phyloP scores from a whole-genome alignment of 2,113 vertebrate genomes.

The Notiomystis cincta region DNA sequence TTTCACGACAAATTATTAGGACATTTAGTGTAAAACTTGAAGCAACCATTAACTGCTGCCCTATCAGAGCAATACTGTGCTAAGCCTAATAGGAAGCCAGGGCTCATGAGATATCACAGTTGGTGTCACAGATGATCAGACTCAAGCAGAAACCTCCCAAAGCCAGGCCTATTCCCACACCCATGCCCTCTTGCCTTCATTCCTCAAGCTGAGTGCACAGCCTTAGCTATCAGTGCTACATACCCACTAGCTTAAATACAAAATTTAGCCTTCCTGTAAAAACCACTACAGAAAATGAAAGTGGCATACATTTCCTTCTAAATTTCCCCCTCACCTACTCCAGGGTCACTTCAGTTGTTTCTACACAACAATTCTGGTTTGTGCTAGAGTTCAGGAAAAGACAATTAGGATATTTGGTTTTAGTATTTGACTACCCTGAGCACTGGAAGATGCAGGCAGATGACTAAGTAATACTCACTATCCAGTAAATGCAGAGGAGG shows the following conservation, averaged over 20 bases:
- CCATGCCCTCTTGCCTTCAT: background rate
- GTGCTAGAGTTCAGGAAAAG: background rate
- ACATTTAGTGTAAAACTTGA: constrained; percentile 32
- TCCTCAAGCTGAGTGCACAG: fast-evolving
- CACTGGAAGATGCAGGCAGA: background rate
- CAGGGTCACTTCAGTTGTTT: background rate
- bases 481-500: background rate
- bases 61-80: background rate
- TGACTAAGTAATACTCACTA: background rate
- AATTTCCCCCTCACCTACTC: background rate
- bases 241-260: background rate
- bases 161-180: background rate
- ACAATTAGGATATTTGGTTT: background rate
- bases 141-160: background rate
- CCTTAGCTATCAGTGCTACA: background rate
- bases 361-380: background rate
- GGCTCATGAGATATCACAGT: background rate
- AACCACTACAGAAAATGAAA: background rate
- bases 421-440: background rate
- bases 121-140: background rate
- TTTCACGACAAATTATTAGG: constrained; percentile 47
- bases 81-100: background rate
- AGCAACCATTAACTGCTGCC: constrained; percentile 20
- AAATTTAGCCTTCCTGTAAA: background rate
- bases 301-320: background rate